Base-by-base conservation (phyloP, 2,888 invertebrate species). In the Punctoribates punctum region DNA sequence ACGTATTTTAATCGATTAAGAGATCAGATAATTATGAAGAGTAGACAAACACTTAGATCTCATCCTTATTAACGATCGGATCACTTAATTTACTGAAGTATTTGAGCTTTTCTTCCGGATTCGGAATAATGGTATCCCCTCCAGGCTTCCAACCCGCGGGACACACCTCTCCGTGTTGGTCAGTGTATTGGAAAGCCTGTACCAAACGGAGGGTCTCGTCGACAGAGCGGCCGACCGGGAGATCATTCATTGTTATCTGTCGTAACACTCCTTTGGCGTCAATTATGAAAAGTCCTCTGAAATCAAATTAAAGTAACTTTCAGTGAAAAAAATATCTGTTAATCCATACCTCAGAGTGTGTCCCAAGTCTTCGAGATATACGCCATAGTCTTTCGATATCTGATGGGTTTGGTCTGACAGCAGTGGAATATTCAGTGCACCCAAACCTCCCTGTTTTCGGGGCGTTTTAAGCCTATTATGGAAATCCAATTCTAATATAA, bases 191-290 rank as follows among this genome's bases (percentile, higher is more conserved):
- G 86, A 96, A 96, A 76, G 96, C 96, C 87, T 96, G 96, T 0
- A 96, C 93, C 75, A 96, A 86, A 82, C 96, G 87, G 73, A 96
- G 85, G 0, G 96, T 96, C 86, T 96, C 96, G 85, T 96, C 96
- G 2, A 96, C 96, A 77, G 93, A 94, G 77, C 96, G 87, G 0
- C 94, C 94, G 13, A 94, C 94, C 0, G 96, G 96, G 79, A 96
- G 87, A 86, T 96, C 96, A 85, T 96, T 96, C 94, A 96, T 95
- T 3, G 96, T 96, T 54, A 96, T 95, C 85, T 96, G 96, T 74
- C 96, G 87, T 57, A 96, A 85, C 76, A 91, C 87, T 51, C 94
- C 94, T 83, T 90, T 91, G 38, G 90, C 90, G 85, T 96, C 96
- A 83, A 96, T 94, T 76, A 96, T 96, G 82, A 96, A 96, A 74